Base-by-base conservation (phyloP, 2,113 vertebrate genomes). In the Paraplagusia blochii region DNA sequence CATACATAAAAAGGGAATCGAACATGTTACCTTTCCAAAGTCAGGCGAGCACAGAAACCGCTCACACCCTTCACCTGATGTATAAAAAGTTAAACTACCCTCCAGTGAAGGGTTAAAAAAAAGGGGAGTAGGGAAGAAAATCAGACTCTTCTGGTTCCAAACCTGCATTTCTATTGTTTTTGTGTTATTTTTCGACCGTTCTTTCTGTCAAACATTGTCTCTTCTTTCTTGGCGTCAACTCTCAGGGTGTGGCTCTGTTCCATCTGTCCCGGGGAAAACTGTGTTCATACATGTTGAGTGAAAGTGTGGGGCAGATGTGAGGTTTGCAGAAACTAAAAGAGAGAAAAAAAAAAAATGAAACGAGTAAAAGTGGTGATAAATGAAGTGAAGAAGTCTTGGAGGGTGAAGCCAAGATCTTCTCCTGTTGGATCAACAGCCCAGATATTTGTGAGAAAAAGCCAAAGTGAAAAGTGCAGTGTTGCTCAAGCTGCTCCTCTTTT, bases 401-500 rank as follows among this genome's bases (percentile, higher is more conserved):
- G n/a, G n/a, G n/a, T n/a, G n/a, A n/a, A n/a, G n/a, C n/a, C n/a
- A n/a, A n/a, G n/a, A n/a, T n/a, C 11, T 29, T 11, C 19, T 38
- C 19, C 12, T 22, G 1, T 62, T 62, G 17, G 16, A 11, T 35
- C 7, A 8, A 50, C 22, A 22, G 44, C 53, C 14, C 22, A 9
- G 9, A 57, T 38, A 43, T 76, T 66, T 71, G 52, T 13, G 17
- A 15, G 3, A 46, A 48, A 68, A 45, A 33, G 66, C 49, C 66
- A 54, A n/a, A n/a, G 44, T 56, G 40, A 65, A 73, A 65, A 51
- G 14, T 10, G 36, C 43, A 8, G 46, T 19, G 67, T 58, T 79
- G 71, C 72, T 66, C 35, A 76, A 81, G 77, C 79, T 80, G 78
- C 74, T 72, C 83, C 80, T 77, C 80, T 81, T 57, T 73, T 39